Evolutionary conservation across 2,888 invertebrate species (phyloP), one percentile per base, ranked within the genome.

Genomic region (Erynnis tages): DNA sequence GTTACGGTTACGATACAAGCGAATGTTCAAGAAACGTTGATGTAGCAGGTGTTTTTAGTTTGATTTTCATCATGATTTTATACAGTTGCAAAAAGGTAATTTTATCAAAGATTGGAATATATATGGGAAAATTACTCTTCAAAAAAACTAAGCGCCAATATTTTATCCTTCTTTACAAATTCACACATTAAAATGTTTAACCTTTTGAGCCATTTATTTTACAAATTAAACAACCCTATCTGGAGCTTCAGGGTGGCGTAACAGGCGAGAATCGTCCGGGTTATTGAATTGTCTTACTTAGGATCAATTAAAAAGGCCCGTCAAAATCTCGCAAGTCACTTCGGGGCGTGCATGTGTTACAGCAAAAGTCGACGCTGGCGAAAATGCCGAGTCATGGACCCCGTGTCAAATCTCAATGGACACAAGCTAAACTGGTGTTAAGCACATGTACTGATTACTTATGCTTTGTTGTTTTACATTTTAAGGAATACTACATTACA

Each of bases 391-490:
- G 60, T 86, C 86, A 86, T 66, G 65, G 60, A 77, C 79, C 82
- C 86, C 76, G 75, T 80, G 83, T 86, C 86, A 86, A 86, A 85
- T 84, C 84, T 82, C 82, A 72, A 83, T 79, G 77, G 82, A 82
- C 78, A 79, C 61, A 63, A 69, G 73, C 67, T 71, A 68, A 64
- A 64, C 74, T 72, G 69, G 66, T 82, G 82, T 75, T 79, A 71
- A 67, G 74, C 85, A 84, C 76, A 75, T 86, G 84, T 77, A 55
- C 37, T 49, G 29, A 55, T 57, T 32, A 59, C 55, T 55, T 57
- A 41, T 48, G 43, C 47, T 41, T 37, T 37, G 44, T 52, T 52
- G 7, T 30, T 52, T 44, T 7, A 8, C 16, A 35, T 35, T 32
- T 14, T 8, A 32, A 32, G 32, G 14, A 35, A 7, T 17, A 13